These are phyloP conservation scores for Parthenolecanium corni DNA, from an alignment of 2,888 invertebrate species.

Conservation along the genomic window DNA sequence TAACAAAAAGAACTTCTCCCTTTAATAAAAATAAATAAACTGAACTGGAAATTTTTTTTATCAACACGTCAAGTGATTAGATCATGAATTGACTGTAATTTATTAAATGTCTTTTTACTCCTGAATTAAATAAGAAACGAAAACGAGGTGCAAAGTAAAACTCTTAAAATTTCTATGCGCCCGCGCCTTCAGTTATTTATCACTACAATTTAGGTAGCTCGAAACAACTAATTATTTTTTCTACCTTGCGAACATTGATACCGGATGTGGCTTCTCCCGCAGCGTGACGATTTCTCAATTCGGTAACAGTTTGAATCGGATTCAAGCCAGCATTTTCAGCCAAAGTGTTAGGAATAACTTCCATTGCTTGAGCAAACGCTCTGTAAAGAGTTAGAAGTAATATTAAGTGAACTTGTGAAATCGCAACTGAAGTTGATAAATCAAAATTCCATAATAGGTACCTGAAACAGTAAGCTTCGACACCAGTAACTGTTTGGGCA, in stretches of 20 bases:
- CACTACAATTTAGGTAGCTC: too few relatives aligned
- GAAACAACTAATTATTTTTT: too few relatives aligned
- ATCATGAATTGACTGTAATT: too few relatives aligned
- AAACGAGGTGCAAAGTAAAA: too few relatives aligned
- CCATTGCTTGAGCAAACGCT: conserved; percentile 90
- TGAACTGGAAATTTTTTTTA: too few relatives aligned
- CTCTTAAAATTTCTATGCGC: too few relatives aligned
- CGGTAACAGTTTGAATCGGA: conserved; percentile 91
- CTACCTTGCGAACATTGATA: conserved; percentile 77
- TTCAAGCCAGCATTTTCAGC: conserved; percentile 88
- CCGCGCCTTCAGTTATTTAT: too few relatives aligned
- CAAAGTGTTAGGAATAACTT: conserved; percentile 81
- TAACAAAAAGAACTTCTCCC: too few relatives aligned
- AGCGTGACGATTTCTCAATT: conserved; percentile 86
- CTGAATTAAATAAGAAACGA: too few relatives aligned
- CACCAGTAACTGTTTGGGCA: conserved; percentile 74
- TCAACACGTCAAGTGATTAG: too few relatives aligned
- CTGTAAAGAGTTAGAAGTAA: conserved; percentile 40
- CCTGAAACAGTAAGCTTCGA: conserved; percentile 85
- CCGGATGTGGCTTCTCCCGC: conserved; percentile 75
- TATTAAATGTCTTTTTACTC: too few relatives aligned
- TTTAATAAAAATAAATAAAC: too few relatives aligned
- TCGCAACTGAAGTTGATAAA: not conserved
- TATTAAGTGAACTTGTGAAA: not conserved
- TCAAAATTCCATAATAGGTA: conserved; percentile 27